Percentiles rank a stretch among this genome's conserved stretches.
Conservation (phyloP, 2,797 vertebrate genomes). For the Muscicapa comitata region DNA sequence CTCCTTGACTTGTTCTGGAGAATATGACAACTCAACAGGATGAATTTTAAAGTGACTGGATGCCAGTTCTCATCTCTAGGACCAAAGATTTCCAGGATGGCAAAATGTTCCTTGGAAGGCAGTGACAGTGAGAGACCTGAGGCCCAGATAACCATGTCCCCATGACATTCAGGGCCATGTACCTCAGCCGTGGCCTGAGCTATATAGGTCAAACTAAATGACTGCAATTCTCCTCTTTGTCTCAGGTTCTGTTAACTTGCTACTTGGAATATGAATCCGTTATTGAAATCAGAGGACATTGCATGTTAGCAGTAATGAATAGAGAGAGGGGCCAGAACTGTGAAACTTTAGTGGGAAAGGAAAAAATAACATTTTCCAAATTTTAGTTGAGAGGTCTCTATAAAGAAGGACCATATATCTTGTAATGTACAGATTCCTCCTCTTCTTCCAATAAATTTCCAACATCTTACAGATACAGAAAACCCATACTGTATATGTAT, state of each 20-base stretch:
- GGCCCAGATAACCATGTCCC: background rate
- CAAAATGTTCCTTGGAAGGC: background rate
- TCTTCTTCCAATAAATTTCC: conserved; percentile 1
- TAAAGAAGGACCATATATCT: background rate
- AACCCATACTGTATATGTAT: background rate
- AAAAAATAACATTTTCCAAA: background rate
- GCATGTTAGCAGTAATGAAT: background rate
- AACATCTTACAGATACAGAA: background rate
- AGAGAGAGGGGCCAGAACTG: background rate
- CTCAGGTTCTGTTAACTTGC: background rate
- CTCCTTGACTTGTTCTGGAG: background rate
- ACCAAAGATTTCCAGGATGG: background rate
- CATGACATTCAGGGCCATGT: background rate
- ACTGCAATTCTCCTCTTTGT: background rate
- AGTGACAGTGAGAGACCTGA: background rate
- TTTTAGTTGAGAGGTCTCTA: background rate
- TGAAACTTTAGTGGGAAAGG: background rate
- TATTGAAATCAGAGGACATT: background rate
- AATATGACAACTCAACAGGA: background rate
- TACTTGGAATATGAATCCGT: background rate
- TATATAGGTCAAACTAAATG: background rate
- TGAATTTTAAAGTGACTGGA: background rate
- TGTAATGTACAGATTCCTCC: background rate
- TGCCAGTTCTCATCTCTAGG: background rate
- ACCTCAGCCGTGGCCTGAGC: background rate